Base-by-base conservation (phyloP, 30 jellyfish, hydroid and myxozoan species). In the Cassiopea andromeda region DNA sequence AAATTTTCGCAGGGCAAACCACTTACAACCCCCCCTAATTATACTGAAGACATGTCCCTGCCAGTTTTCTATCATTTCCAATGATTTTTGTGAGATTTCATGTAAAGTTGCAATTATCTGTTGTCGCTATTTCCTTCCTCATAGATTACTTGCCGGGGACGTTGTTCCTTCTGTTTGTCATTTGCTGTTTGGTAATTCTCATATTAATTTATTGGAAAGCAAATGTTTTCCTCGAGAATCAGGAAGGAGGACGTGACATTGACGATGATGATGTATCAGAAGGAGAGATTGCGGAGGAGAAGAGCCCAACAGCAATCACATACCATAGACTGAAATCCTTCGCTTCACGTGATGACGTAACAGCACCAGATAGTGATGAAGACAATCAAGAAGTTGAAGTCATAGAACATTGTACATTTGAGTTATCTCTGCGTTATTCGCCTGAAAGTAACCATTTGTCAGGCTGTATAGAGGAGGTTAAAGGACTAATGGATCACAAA, bases 141-240 rank as follows among this genome's bases (percentile, higher is more conserved):
- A 0, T 48, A 92, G 98, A 94, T 96, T 87, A 81, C 85, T 44
- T 87, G 19, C 93, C 88, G 50, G 93, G 80, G 57, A 60, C 93
- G 43, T 1, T 78, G 77, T 87, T 77, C 46, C 86, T 87, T 73
- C n/a, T 48, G 86, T 77, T 77, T 54, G 12, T 87, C 46, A 59
- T 87, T 10, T n/a, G 44, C 78, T 43, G 73, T 66, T 60, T 87
- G 71, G 69, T 73, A 0, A 8, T 87, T 12, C 94, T 87, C 17
- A 46, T 87, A 46, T 68, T 87, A 49, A 60, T 72, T 5, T 87
- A 87, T 50, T 67, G 90, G 90, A 87, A 87, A 57, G 94, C 90
- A 43, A 6, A 13, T 2, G 85, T 27, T 17, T 87, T 72, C 54
- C 94, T 87, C 19, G 1, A 44, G 48, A n/a, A n/a, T 48, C 75